Conservation (phyloP, 2,113 vertebrate genomes). For the Notarius quadriscutis region DNA sequence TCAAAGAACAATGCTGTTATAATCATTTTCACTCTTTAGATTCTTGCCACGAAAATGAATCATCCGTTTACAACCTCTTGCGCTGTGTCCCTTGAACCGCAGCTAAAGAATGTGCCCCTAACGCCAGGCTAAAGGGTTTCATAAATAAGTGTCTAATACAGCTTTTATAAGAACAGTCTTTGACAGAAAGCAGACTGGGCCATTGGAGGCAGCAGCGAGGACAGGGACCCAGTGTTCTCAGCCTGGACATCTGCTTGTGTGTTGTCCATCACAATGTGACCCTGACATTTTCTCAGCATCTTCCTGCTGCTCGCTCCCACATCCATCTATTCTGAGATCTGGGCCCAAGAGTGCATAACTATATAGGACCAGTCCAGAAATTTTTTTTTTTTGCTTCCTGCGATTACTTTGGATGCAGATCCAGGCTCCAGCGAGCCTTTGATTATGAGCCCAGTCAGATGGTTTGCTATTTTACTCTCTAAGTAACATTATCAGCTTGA, state of each 20-base stretch:
- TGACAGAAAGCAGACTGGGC: slow-evolving; percentile 45
- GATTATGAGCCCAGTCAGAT: slow-evolving; percentile 16
- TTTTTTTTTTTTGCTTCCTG: not conserved
- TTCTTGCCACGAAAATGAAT: not conserved
- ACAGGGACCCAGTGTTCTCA: slow-evolving; percentile 45
- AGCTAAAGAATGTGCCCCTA: slow-evolving; percentile 45
- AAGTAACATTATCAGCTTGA: slow-evolving; percentile 20
- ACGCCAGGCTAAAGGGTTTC: slow-evolving; percentile 26
- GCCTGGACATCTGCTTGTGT: slow-evolving; percentile 40
- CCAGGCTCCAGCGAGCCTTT: slow-evolving; percentile 14
- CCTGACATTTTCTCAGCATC: slow-evolving; percentile 56
- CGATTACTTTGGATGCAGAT: slow-evolving; percentile 26
- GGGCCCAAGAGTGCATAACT: slow-evolving; percentile 11
- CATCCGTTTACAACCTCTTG: not conserved
- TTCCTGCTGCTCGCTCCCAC: slow-evolving; percentile 29
- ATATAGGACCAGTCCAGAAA: slow-evolving; percentile 9
- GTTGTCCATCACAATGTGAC: slow-evolving; percentile 8
- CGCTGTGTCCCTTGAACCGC: slow-evolving; percentile 22
- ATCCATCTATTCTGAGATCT: slow-evolving; percentile 41
- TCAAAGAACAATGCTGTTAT: not conserved
- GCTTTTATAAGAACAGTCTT: not conserved
- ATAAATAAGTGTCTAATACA: slow-evolving; percentile 30
- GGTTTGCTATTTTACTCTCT: slow-evolving; percentile 22
- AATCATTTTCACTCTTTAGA: not conserved
- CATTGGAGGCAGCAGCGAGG: slow-evolving; percentile 30